phyloP scores from a whole-genome alignment of 2,797 vertebrate genomes.

The Gastrophryne carolinensis region DNA sequence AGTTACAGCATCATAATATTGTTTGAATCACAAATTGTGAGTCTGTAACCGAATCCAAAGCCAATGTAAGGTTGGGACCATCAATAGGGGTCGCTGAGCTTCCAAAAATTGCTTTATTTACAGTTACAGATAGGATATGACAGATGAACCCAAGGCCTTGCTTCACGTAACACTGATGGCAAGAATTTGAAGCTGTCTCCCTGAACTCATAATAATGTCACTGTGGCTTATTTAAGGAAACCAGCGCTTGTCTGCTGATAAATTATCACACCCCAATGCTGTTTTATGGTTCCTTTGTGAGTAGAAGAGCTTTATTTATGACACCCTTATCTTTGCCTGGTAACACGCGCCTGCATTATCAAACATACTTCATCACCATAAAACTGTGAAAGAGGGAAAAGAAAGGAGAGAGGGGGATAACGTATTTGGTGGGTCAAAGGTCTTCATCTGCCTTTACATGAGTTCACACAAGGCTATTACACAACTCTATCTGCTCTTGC shows the following conservation, averaged over 20 bases:
- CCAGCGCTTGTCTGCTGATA: constrained; percentile 66
- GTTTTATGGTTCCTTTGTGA: constrained; percentile 63
- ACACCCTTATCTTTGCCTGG: constrained; percentile 65
- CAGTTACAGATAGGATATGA: too few species aligned
- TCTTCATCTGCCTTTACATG: constrained; percentile 60
- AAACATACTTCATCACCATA: constrained; percentile 67
- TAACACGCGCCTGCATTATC: constrained; percentile 65
- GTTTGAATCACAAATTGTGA: too few species aligned
- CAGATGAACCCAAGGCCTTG: constrained; percentile 31
- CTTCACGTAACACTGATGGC: constrained; percentile 38
- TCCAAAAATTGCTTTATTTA: too few species aligned
- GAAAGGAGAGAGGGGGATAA: constrained; percentile 23
- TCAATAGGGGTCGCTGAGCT: too few species aligned
- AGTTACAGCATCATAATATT: too few species aligned
- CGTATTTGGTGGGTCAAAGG: constrained; percentile 61
- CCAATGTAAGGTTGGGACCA: too few species aligned
- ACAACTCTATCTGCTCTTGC: constrained; percentile 48
- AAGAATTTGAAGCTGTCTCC: constrained; percentile 54
- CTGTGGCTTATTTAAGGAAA: constrained; percentile 71
- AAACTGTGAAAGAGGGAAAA: constrained; percentile 57
- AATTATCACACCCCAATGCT: constrained; percentile 63
- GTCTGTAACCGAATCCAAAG: too few species aligned
- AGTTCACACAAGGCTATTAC: constrained; percentile 59
- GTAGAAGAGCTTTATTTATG: constrained; percentile 66
- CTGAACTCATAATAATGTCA: constrained; percentile 70